Percentiles rank a stretch among this genome's conserved stretches.
Evolutionary conservation across 2,113 vertebrate species (phyloP).

Genomic region (Nesoenas mayeri): DNA sequence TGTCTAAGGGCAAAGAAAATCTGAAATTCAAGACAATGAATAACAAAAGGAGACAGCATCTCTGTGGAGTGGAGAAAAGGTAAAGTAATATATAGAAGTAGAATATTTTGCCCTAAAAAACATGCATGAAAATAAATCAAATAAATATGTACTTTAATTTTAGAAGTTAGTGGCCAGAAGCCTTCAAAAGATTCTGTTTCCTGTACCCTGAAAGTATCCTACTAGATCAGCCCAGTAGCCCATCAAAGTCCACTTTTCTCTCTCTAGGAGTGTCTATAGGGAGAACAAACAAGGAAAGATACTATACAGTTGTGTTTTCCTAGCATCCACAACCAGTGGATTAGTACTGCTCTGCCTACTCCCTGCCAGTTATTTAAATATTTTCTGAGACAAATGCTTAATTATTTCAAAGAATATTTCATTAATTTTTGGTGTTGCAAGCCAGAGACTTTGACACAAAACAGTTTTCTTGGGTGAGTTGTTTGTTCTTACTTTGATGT

Average conservation of each 20-base stretch:
- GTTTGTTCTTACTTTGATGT: neutral
- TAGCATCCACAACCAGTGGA: neutral
- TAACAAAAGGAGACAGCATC: neutral
- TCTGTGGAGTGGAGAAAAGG: neutral
- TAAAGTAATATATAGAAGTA: neutral
- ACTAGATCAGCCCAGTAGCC: neutral
- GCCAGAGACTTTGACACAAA: neutral
- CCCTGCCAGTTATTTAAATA: neutral
- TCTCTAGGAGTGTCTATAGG: neutral
- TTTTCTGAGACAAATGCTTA: neutral
- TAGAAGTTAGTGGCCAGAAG: neutral
- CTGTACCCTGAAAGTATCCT: neutral
- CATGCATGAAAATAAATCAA: neutral
- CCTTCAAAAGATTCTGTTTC: neutral
- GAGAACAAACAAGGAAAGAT: neutral
- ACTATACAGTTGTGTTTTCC: neutral
- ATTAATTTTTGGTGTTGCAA: neutral
- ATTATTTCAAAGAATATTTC: neutral
- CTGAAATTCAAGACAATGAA: neutral
- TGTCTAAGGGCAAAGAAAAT: neutral
- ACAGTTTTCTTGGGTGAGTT: accelerated
- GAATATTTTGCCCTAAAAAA: neutral
- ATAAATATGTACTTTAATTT: neutral
- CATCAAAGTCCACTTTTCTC: neutral
- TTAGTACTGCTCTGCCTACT: neutral